phyloP scores from a whole-genome alignment of 2,888 invertebrate species.

The Cephus pulcher region DNA sequence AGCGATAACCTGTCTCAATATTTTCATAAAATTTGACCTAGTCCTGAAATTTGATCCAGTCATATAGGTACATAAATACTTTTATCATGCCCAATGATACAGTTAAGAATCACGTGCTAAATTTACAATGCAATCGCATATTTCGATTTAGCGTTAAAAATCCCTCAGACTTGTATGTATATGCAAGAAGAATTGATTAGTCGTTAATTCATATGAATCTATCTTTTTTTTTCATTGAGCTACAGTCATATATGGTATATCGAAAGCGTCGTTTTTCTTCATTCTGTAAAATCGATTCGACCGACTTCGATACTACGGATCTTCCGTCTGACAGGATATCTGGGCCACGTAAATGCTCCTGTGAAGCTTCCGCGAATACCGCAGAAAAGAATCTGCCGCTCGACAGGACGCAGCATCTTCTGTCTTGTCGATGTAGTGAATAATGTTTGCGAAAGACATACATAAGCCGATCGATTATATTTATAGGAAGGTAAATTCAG shows the following conservation, averaged over 20 bases:
- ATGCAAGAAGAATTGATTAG: too few species aligned
- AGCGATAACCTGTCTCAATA: neutral
- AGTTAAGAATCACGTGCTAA: neutral
- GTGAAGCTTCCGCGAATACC: neutral
- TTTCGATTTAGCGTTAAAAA: neutral
- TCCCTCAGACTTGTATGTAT: neutral
- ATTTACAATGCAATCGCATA: neutral
- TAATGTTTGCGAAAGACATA: neutral
- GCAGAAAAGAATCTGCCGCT: neutral
- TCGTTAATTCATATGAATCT: neutral
- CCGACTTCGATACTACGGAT: neutral
- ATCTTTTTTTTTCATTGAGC: neutral
- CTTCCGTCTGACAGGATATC: conserved; percentile 46
- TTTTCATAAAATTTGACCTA: neutral
- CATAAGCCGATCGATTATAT: neutral
- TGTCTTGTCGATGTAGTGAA: neutral
- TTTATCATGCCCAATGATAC: neutral
- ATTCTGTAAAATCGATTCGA: neutral
- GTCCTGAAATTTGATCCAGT: neutral
- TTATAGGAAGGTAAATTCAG: neutral
- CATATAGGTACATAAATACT: neutral
- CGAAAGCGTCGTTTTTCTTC: neutral
- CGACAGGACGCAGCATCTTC: neutral
- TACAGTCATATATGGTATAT: neutral
- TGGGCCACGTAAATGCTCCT: conserved; percentile 36